These are phyloP conservation scores for Maniola jurtina DNA, from an alignment of 1,140 invertebrate species.

Conservation along the genomic window DNA sequence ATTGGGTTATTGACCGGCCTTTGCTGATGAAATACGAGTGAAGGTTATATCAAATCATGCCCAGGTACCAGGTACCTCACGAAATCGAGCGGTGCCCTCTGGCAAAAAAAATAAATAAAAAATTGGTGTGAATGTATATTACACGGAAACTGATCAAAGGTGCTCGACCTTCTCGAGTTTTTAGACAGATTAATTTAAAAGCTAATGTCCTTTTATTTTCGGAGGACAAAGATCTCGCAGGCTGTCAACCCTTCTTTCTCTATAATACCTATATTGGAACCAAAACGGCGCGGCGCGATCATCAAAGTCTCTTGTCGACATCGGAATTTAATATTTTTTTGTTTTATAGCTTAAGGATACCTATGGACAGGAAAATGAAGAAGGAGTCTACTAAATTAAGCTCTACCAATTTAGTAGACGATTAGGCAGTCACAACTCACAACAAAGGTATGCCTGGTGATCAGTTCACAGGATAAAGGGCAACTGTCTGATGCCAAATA, in stretches of 20 bases:
- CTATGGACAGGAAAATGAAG: too few species aligned
- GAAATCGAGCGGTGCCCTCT: constrained; percentile 49
- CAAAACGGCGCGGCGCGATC: neutral
- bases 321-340: neutral
- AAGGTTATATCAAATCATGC: constrained; percentile 59
- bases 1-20: constrained; percentile 55
- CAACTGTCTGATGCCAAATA: too few species aligned
- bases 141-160: constrained; percentile 56
- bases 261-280: too few species aligned
- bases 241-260: constrained; percentile 11
- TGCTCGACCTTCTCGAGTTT: constrained; percentile 52
- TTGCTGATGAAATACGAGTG: constrained; percentile 58
- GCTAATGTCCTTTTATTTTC: constrained; percentile 29
- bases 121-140: constrained; percentile 38
- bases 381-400: too few species aligned
- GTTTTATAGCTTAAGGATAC: too few species aligned
- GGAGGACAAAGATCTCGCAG: constrained; percentile 28
- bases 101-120: constrained; percentile 49
- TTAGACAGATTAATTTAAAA: constrained; percentile 38
- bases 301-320: neutral
- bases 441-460: too few species aligned
- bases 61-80: constrained; percentile 63
- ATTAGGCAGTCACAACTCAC: too few species aligned
- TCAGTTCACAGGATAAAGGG: too few species aligned
- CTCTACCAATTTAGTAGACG: too few species aligned